These are phyloP conservation scores for Neoascia interrupta DNA, from an alignment of 2,888 invertebrate species.

Conservation along the genomic window DNA sequence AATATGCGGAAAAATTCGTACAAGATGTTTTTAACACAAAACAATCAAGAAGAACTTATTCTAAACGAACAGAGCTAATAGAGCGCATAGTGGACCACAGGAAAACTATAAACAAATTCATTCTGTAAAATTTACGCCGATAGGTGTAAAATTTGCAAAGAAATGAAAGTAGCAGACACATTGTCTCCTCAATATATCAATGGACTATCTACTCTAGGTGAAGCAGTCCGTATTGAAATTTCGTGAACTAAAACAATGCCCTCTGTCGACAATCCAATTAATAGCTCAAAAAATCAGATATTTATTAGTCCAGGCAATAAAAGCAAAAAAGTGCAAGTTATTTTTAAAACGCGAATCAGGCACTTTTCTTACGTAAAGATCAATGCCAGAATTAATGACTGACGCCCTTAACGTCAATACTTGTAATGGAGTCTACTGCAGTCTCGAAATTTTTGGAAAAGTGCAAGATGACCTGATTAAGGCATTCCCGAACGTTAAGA, in stretches of 20 bases:
- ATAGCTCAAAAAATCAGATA: too few species aligned
- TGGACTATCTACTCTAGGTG: neutral
- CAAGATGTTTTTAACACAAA: too few species aligned
- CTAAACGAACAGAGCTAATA: too few species aligned
- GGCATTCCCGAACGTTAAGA: constrained; percentile 5
- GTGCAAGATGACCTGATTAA: constrained; percentile 4
- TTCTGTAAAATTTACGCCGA: too few species aligned
- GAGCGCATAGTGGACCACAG: too few species aligned
- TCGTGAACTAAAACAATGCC: constrained; percentile 1
- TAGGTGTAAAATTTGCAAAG: too few species aligned
- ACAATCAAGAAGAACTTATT: too few species aligned
- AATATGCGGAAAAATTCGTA: too few species aligned
- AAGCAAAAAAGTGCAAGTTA: constrained; percentile 11
- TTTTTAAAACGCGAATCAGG: constrained; percentile 18
- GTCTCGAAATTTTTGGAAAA: neutral
- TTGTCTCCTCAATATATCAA: constrained; percentile 9
- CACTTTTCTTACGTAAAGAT: constrained; percentile 4
- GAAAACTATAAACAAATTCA: too few species aligned
- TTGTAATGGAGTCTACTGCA: constrained; percentile 3
- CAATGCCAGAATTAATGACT: neutral
- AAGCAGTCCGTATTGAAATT: neutral
- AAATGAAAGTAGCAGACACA: constrained; percentile 28
- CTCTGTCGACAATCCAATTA: constrained; percentile 10
- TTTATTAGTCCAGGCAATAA: neutral
- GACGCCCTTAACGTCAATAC: neutral